Evolutionary conservation across 2,888 invertebrate genomes (phyloP), one percentile per base, ranked within the genome.

Genomic region (Meliscaeva auricollis): DNA sequence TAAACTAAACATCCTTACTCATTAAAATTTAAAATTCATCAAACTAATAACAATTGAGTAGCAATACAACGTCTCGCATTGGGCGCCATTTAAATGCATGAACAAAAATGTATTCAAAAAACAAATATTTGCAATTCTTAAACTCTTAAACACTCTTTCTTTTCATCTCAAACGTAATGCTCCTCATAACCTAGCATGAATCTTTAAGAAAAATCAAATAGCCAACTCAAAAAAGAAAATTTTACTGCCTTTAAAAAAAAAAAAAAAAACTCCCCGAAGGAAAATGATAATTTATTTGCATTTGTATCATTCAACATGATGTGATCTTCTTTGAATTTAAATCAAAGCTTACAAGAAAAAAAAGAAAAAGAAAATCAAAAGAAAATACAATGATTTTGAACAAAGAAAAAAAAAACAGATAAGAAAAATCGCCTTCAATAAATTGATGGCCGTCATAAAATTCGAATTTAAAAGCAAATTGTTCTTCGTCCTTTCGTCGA

Each of bases 391-490:
- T 17, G 50, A 76, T n/a, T 50, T 26, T 15, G 26, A 60, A 60
- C 4, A 26, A 26, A 52, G 13, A 56, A 17, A 22, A 22, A 41
- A 22, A 48, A 38, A 9, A 38, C 38, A 38, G 74, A 78, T 62
- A 74, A 70, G 70, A 76, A 35, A 73, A 85, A 80, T 76, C 66
- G 80, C 54, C 50, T 69, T 56, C 76, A 76, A 81, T 70, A 85
- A 85, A 85, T 85, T 85, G 85, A 85, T 85, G 73, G 79, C 73
- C 73, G 76, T 74, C 85, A 81, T 85, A 85, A 85, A 85, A 85
- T 76, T 81, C 73, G 81, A 85, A 85, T 81, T 84, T 84, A 84
- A 84, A 84, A 84, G 54, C 54, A 75, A 84, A 84, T 84, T 84
- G 84, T 66, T 84, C 79, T 76, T 76, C 75, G 75, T 74, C 83